phyloP scores from a whole-genome alignment of 2,888 invertebrate species.

The Callimorpha dominula region DNA sequence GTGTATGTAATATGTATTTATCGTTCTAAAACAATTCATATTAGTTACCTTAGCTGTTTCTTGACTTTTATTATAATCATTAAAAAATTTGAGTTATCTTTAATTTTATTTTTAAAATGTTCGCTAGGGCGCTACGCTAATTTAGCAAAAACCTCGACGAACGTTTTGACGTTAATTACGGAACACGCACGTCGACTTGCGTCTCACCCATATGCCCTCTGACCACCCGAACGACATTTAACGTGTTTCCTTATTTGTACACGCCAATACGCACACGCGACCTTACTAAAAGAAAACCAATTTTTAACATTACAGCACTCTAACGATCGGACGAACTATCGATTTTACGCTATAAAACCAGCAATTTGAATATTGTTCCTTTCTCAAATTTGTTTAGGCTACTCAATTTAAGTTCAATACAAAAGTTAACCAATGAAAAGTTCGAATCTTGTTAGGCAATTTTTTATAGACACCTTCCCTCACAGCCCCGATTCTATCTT shows the following conservation, averaged over 20 bases:
- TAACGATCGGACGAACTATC: no score
- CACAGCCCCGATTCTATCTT: no score
- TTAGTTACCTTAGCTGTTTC: no score
- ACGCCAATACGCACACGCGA: constrained; percentile 50
- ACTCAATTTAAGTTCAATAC: no score
- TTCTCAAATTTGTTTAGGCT: constrained; percentile 4
- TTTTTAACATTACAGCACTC: constrained; percentile 21
- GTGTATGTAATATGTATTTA: no score
- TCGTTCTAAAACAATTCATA: no score
- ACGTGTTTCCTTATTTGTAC: constrained; percentile 50
- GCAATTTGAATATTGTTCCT: neutral
- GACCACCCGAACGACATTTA: constrained; percentile 41
- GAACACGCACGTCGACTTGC: constrained; percentile 30
- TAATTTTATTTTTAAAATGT: neutral
- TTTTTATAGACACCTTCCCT: no score
- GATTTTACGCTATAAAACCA: neutral
- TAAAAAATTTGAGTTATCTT: neutral
- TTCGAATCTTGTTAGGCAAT: no score
- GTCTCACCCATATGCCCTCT: constrained; percentile 37
- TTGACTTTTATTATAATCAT: no score
- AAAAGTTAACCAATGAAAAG: no score
- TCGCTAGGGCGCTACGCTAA: constrained; percentile 11
- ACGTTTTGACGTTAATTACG: constrained; percentile 48
- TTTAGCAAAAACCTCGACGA: constrained; percentile 35
- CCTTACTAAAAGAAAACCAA: constrained; percentile 27